Evolutionary conservation across 2,113 vertebrate genomes (phyloP).

Genomic region (Neogobius melanostomus): DNA sequence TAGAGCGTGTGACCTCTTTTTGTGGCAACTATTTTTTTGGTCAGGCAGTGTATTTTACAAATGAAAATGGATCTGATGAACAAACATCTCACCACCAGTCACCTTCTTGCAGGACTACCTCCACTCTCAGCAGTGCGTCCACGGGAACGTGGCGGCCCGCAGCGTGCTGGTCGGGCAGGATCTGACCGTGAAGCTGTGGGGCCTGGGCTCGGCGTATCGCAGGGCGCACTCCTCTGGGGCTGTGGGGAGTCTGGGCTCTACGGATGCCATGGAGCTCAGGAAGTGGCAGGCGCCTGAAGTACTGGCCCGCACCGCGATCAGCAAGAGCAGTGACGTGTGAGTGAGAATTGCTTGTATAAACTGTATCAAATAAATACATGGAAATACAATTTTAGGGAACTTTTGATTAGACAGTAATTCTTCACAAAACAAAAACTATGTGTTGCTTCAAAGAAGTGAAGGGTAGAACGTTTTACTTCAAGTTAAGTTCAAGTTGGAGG

Average conservation of each 20-base stretch:
- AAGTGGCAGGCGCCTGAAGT: conserved; percentile 93
- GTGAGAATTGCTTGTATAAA: conserved; percentile 28
- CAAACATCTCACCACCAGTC: neutral
- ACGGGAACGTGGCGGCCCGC: conserved; percentile 86
- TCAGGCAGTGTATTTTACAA: too few species aligned
- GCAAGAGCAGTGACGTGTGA: conserved; percentile 84
- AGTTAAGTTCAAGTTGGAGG: too few species aligned
- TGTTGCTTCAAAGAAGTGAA: too few species aligned
- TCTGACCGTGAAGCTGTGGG: conserved; percentile 87
- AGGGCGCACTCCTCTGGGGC: conserved; percentile 24
- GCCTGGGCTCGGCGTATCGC: conserved; percentile 81
- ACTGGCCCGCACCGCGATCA: conserved; percentile 67
- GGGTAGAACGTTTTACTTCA: too few species aligned
- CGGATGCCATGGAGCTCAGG: conserved; percentile 67
- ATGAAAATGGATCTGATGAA: neutral
- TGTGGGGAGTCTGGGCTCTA: neutral
- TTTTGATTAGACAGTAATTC: too few species aligned
- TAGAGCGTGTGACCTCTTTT: too few species aligned
- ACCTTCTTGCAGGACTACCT: conserved; percentile 81
- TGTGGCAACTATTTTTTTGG: too few species aligned
- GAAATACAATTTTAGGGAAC: too few species aligned
- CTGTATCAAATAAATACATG: neutral
- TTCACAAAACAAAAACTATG: too few species aligned
- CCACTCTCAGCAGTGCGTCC: conserved; percentile 79
- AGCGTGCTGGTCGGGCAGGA: conserved; percentile 84